A percentile compares a stretch with the other conserved stretches of the same genome.
These are phyloP conservation scores for Coregonus clupeaformis DNA, from an alignment of 2,113 vertebrate species.

Conservation along the genomic window DNA sequence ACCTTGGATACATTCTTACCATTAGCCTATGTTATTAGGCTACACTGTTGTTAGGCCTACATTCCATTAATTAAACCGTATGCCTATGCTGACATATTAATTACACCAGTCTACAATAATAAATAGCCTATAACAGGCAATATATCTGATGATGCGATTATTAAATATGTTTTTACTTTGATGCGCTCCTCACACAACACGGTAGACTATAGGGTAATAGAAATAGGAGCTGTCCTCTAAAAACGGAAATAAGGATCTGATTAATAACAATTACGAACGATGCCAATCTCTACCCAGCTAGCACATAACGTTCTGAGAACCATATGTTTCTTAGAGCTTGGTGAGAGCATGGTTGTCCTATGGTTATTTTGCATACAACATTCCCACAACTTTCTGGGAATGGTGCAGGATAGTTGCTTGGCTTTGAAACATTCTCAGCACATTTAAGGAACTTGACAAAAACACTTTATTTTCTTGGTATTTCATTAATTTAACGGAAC, in stretches of 20 bases:
- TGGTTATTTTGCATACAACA: too few relatives aligned
- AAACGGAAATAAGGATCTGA: slow-evolving; percentile 19
- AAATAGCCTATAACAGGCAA: background rate
- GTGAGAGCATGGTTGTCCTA: too few relatives aligned
- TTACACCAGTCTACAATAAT: too few relatives aligned
- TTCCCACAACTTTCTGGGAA: too few relatives aligned
- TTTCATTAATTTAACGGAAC: too few relatives aligned
- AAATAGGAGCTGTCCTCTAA: background rate
- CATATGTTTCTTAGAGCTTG: too few relatives aligned
- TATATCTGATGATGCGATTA: background rate
- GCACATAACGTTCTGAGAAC: too few relatives aligned
- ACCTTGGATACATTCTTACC: background rate
- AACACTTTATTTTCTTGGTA: too few relatives aligned
- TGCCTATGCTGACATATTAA: background rate
- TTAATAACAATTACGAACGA: slow-evolving; percentile 29
- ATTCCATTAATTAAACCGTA: background rate
- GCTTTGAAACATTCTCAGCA: too few relatives aligned
- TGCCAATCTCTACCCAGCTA: slow-evolving; percentile 21
- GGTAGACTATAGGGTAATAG: background rate
- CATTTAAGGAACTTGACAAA: too few relatives aligned
- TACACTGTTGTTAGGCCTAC: background rate
- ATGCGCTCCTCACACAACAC: background rate
- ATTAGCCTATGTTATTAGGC: background rate
- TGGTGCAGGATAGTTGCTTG: too few relatives aligned
- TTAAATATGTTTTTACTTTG: background rate